Conservation (phyloP, 1,140 invertebrate genomes). For the Prorops nasuta region DNA sequence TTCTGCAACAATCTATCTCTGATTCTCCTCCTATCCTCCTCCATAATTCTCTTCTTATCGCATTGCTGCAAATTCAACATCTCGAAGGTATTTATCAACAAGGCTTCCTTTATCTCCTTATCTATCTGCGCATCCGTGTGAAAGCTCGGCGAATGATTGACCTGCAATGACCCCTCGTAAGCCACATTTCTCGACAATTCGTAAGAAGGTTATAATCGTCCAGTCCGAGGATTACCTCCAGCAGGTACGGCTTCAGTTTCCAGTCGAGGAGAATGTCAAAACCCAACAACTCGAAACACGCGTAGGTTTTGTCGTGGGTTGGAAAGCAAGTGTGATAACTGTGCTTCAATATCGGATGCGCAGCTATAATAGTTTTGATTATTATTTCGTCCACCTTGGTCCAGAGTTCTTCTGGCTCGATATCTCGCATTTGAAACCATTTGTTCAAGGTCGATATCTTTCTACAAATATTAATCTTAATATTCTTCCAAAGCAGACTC, state of each 20-base stretch:
- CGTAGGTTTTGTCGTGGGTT: slow-evolving; percentile 76
- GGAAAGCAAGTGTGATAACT: slow-evolving; percentile 87
- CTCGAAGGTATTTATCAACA: slow-evolving; percentile 80
- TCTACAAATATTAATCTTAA: slow-evolving; percentile 56
- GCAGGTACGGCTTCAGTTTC: slow-evolving; percentile 79
- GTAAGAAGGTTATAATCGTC: background rate
- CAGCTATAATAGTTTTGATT: slow-evolving; percentile 84
- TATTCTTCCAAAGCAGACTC: no score
- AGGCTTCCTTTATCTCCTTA: slow-evolving; percentile 76
- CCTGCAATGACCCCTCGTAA: slow-evolving; percentile 50
- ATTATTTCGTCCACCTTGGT: slow-evolving; percentile 84
- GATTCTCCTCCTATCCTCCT: slow-evolving; percentile 69
- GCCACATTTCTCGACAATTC: no score
- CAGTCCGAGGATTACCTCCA: no score
- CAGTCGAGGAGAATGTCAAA: slow-evolving; percentile 85
- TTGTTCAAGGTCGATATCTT: slow-evolving; percentile 80
- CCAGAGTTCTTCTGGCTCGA: slow-evolving; percentile 76
- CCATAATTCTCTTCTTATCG: slow-evolving; percentile 72
- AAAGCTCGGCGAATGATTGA: slow-evolving; percentile 91
- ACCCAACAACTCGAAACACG: slow-evolving; percentile 87
- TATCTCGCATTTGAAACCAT: slow-evolving; percentile 67
- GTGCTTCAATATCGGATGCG: slow-evolving; percentile 81
- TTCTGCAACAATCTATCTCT: slow-evolving; percentile 65
- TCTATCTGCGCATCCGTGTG: slow-evolving; percentile 83
- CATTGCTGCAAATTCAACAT: slow-evolving; percentile 80